These are phyloP conservation scores for Urocyon cinereoargenteus DNA, from an alignment of 2,797 vertebrate species.

Conservation along the genomic window DNA sequence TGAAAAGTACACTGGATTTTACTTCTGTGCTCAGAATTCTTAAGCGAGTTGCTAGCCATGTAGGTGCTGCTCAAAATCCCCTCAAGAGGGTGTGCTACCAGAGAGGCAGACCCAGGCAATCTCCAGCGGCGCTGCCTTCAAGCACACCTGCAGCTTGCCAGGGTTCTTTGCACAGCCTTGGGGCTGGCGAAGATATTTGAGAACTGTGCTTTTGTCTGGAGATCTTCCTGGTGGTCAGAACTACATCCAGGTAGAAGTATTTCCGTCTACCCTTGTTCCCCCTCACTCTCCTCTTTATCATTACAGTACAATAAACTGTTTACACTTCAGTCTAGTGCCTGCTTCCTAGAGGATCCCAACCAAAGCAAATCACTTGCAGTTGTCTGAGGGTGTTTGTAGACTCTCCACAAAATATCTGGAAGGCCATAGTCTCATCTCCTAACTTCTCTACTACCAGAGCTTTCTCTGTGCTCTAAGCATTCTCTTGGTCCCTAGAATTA, in stretches of 20 bases:
- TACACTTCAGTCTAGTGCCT: neutral
- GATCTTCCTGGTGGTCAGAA: neutral
- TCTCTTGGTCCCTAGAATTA: neutral
- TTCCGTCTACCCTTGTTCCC: fast-evolving
- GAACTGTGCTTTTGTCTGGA: neutral
- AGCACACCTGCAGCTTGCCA: neutral
- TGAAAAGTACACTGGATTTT: neutral
- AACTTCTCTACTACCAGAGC: neutral
- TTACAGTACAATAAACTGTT: neutral
- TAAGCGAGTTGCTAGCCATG: too few relatives aligned
- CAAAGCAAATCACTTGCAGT: neutral
- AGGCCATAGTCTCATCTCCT: too few relatives aligned
- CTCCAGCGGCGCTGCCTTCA: neutral
- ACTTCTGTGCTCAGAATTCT: neutral
- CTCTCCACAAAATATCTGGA: neutral
- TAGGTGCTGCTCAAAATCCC: neutral
- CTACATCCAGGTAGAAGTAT: neutral
- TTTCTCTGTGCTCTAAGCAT: neutral
- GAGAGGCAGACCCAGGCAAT: neutral
- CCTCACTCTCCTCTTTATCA: neutral
- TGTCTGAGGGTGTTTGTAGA: neutral
- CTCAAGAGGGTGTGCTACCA: neutral
- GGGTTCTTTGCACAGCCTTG: neutral
- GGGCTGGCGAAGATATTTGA: neutral
- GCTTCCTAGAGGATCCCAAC: neutral